A percentile compares a stretch with the other conserved stretches of the same genome.
phyloP scores from a whole-genome alignment of 2,797 vertebrate species.

The Australoheros facetus region DNA sequence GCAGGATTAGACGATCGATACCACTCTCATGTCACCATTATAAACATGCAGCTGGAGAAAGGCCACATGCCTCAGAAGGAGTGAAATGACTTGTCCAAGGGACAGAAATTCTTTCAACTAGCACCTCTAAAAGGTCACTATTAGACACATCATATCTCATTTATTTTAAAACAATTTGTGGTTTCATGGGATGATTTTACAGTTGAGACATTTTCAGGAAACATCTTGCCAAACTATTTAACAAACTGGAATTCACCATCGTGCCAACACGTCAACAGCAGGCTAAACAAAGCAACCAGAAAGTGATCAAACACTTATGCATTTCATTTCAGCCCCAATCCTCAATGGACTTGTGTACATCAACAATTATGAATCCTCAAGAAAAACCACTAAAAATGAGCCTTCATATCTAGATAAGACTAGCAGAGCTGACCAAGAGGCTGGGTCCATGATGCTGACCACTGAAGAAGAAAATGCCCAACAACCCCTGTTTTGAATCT shows the following conservation, averaged over 20 bases:
- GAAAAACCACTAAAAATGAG: background rate
- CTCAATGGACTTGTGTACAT: background rate
- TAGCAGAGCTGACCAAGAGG: background rate
- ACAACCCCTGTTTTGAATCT: conserved; percentile 17
- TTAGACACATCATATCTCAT: background rate
- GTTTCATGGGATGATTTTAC: background rate
- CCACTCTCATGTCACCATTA: background rate
- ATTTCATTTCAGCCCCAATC: background rate
- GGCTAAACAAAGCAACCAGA: background rate
- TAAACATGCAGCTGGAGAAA: background rate
- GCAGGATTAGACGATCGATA: background rate
- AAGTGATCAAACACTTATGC: background rate
- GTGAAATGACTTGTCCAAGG: background rate
- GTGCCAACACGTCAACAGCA: background rate
- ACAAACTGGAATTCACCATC: conserved; percentile 2
- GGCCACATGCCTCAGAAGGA: background rate
- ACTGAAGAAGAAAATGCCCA: conserved; percentile 18
- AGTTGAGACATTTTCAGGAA: background rate
- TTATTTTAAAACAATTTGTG: background rate
- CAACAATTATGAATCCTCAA: conserved; percentile 2
- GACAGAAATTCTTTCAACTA: background rate
- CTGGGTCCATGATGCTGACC: background rate
- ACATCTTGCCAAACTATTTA: background rate
- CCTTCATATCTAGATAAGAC: background rate
- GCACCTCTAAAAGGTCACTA: background rate